phyloP scores from a whole-genome alignment of 1,140 invertebrate genomes.

The Seison nebaliae region DNA sequence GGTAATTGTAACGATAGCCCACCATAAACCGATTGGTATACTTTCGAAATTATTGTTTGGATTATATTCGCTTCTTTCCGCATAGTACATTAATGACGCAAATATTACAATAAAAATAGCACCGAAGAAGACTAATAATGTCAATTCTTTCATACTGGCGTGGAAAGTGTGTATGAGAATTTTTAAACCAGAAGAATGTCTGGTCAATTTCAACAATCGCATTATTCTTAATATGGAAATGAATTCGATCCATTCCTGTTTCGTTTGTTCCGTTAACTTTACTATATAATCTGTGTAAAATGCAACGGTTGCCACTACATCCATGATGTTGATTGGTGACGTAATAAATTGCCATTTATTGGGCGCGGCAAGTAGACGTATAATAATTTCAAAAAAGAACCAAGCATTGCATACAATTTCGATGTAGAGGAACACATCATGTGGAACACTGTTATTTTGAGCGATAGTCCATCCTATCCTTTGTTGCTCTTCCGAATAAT shows the following conservation, averaged over 20 bases:
- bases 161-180: slow-evolving; percentile 22
- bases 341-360: slow-evolving; percentile 27
- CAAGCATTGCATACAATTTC: slow-evolving; percentile 4
- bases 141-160: slow-evolving; percentile 22
- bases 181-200: slow-evolving; percentile 22
- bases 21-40: slow-evolving; percentile 8
- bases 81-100: slow-evolving; percentile 81
- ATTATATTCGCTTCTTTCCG: slow-evolving; percentile 39
- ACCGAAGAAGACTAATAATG: slow-evolving; percentile 68
- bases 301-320: slow-evolving; percentile 19
- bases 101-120: slow-evolving; percentile 85
- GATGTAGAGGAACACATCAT: not conserved
- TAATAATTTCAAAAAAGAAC: slow-evolving; percentile 9
- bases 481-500: not conserved
- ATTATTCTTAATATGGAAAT: slow-evolving; percentile 22
- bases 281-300: slow-evolving; percentile 2
- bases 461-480: not conserved
- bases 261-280: not conserved
- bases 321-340: slow-evolving; percentile 30
- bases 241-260: slow-evolving; percentile 17
- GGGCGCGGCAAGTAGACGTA: slow-evolving; percentile 26
- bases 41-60: slow-evolving; percentile 9
- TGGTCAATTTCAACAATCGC: slow-evolving; percentile 21
- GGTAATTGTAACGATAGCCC: slow-evolving; percentile 13
- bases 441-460: not conserved